A percentile compares a stretch with the other conserved stretches of the same genome.
phyloP scores from a whole-genome alignment of 2,888 invertebrate genomes.

The Adineta ricciae region DNA sequence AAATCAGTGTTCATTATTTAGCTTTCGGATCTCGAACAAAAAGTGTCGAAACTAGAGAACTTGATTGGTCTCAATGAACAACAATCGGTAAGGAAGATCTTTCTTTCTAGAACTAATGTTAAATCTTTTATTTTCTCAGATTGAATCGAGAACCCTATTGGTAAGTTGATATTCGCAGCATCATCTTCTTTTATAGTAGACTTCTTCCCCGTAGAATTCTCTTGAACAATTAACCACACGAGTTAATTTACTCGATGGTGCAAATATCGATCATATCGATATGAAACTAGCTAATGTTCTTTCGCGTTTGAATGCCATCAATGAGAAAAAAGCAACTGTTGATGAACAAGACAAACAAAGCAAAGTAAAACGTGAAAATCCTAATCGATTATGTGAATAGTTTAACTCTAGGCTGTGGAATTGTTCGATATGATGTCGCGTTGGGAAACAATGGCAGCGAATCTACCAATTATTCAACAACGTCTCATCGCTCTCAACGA shows the following conservation, averaged over 20 bases:
- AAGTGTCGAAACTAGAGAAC: slow-evolving; percentile 8
- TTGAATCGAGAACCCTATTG: neutral
- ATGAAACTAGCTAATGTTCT: neutral
- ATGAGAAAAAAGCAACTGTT: neutral
- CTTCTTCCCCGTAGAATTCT: neutral
- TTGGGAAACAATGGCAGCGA: slow-evolving; percentile 18
- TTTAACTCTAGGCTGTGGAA: neutral
- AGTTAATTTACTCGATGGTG: neutral
- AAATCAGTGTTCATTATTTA: neutral
- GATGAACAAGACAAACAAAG: slow-evolving; percentile 21
- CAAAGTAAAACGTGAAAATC: neutral
- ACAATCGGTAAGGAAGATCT: neutral
- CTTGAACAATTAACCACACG: slow-evolving; percentile 15
- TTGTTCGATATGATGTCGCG: slow-evolving; percentile 21
- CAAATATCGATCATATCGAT: slow-evolving; percentile 10
- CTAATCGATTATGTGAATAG: neutral
- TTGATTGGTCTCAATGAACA: neutral
- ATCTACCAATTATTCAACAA: neutral
- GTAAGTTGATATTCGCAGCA: neutral
- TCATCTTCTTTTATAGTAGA: too few species aligned
- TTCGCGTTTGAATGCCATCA: neutral
- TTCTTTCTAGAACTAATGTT: neutral
- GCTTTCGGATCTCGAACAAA: slow-evolving; percentile 11
- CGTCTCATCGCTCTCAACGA: neutral
- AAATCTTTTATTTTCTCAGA: neutral